Conservation (phyloP, 2,888 invertebrate species). For the Abrostola triplasia region DNA sequence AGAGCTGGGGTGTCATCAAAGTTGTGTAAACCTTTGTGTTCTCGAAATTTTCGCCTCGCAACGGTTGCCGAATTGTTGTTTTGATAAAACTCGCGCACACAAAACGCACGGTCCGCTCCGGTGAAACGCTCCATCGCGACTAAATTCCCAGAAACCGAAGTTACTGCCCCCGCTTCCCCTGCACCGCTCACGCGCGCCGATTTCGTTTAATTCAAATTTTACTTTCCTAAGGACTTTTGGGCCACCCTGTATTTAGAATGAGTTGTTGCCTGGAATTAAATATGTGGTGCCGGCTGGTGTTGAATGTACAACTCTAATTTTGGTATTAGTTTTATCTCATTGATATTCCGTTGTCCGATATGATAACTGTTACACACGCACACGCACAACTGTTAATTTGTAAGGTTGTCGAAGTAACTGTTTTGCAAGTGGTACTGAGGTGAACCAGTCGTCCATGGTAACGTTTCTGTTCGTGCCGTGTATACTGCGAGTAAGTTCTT, state of each 20-base stretch:
- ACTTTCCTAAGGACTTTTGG: too few relatives aligned
- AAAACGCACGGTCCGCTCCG: slow-evolving; percentile 3
- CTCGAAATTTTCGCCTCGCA: slow-evolving; percentile 14
- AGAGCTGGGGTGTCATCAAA: slow-evolving; percentile 2
- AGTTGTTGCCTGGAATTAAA: too few relatives aligned
- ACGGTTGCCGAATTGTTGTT: slow-evolving; percentile 9
- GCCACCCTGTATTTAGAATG: too few relatives aligned
- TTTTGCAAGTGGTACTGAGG: slow-evolving; percentile 56
- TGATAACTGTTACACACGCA: too few relatives aligned
- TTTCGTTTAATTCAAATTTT: too few relatives aligned
- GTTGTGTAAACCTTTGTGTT: slow-evolving; percentile 6
- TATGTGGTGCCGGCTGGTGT: too few relatives aligned
- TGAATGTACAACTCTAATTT: too few relatives aligned
- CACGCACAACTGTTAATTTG: slow-evolving; percentile 60
- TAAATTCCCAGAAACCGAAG: too few relatives aligned
- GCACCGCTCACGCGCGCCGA: too few relatives aligned
- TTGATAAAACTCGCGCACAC: slow-evolving; percentile 11
- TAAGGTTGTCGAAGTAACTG: slow-evolving; percentile 58
- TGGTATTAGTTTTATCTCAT: too few relatives aligned
- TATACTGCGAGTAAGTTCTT: slow-evolving; percentile 37
- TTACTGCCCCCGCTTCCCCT: too few relatives aligned
- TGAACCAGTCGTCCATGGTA: neutral
- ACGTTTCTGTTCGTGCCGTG: slow-evolving; percentile 39
- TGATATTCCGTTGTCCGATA: too few relatives aligned
- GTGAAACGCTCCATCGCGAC: neutral